phyloP scores from a whole-genome alignment of 2,113 vertebrate species.

The Conger conger region DNA sequence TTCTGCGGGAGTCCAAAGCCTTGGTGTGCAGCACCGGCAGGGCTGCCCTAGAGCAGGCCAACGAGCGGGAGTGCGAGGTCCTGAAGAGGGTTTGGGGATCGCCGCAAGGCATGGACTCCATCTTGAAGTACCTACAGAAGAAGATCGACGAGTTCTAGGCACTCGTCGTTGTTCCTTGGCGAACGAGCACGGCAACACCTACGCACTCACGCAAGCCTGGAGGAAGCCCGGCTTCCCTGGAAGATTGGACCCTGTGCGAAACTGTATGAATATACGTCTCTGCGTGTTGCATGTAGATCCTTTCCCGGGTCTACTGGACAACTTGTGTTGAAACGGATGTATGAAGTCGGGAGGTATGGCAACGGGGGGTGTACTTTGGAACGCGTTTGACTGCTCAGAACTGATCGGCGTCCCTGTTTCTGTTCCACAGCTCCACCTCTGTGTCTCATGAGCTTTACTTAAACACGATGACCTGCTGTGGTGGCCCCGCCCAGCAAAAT shows the following conservation, averaged over 20 bases:
- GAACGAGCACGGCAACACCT: not conserved
- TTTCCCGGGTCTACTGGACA: not conserved
- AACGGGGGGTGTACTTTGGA: not conserved
- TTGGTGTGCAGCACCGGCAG: conserved; percentile 87
- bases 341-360: not conserved
- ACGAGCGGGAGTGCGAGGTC: conserved; percentile 91
- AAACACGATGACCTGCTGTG: not conserved
- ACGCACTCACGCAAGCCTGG: not conserved
- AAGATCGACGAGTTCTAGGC: conserved; percentile 87
- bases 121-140: conserved; percentile 90
- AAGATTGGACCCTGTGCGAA: not conserved
- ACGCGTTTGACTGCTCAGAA: not conserved
- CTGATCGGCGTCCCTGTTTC: not conserved
- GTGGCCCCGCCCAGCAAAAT: not conserved
- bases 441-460: not conserved
- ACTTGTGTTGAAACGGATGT: not conserved
- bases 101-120: conserved; percentile 91
- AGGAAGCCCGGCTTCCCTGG: not conserved
- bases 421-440: not conserved
- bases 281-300: not conserved
- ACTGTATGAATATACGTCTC: not conserved
- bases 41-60: conserved; percentile 86
- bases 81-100: conserved; percentile 96
- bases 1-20: conserved; percentile 93
- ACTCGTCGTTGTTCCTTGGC: not conserved